phyloP scores from a whole-genome alignment of 2,888 invertebrate genomes.

The Himalopsyche japonica region DNA sequence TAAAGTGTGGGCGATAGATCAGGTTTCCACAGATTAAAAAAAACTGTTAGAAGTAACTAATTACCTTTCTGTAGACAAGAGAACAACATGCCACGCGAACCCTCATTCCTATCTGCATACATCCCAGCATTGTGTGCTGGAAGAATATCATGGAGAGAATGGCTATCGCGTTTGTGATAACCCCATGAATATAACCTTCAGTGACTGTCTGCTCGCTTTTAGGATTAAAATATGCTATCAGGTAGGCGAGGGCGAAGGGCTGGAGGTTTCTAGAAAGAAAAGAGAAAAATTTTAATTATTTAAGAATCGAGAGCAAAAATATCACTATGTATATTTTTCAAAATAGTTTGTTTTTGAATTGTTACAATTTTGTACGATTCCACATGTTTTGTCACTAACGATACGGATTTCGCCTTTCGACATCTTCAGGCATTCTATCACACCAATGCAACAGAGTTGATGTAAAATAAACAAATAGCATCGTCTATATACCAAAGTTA shows the following conservation, averaged over 20 bases:
- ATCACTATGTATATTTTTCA: too few species aligned
- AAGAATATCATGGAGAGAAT: slow-evolving; percentile 63
- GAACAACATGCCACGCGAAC: slow-evolving; percentile 78
- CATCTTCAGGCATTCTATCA: too few species aligned
- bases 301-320: too few species aligned
- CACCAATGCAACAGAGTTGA: too few species aligned
- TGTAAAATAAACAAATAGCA: too few species aligned
- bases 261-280: slow-evolving; percentile 61
- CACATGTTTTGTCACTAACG: too few species aligned
- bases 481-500: too few species aligned
- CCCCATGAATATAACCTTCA: slow-evolving; percentile 70
- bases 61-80: slow-evolving; percentile 81
- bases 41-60: slow-evolving; percentile 8
- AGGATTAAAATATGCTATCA: slow-evolving; percentile 67
- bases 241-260: slow-evolving; percentile 64
- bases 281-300: not conserved
- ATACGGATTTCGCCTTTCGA: too few species aligned
- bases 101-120: slow-evolving; percentile 73
- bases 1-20: too few species aligned
- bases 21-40: too few species aligned
- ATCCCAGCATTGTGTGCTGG: slow-evolving; percentile 65
- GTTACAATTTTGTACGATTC: too few species aligned
- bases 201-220: slow-evolving; percentile 53
- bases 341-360: too few species aligned
- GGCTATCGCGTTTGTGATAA: slow-evolving; percentile 62